phyloP scores from a whole-genome alignment of 2,888 invertebrate species.

The Patella caerulea region DNA sequence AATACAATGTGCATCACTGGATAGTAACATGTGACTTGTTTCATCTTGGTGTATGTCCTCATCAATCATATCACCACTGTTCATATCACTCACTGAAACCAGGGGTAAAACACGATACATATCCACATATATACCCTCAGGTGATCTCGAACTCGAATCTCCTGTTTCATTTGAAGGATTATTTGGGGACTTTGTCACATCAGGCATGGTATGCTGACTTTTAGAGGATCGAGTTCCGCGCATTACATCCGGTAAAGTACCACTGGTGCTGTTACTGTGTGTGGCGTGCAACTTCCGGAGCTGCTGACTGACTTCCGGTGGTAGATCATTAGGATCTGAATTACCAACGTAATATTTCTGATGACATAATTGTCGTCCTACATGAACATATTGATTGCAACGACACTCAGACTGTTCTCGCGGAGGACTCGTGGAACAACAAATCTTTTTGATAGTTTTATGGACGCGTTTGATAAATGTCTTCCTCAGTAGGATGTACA shows the following conservation, averaged over 20 bases:
- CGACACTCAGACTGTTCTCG: slow-evolving; percentile 19
- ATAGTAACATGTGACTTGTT: slow-evolving; percentile 4
- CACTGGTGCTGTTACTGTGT: not conserved
- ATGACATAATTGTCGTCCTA: slow-evolving; percentile 38
- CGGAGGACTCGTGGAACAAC: slow-evolving; percentile 28
- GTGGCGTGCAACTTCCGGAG: not conserved
- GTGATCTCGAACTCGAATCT: not conserved
- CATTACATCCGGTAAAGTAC: slow-evolving; percentile 27
- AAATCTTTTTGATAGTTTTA: slow-evolving; percentile 25
- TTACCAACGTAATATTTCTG: slow-evolving; percentile 38
- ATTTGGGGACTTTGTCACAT: slow-evolving; percentile 13
- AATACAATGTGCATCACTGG: slow-evolving; percentile 14
- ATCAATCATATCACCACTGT: slow-evolving; percentile 15
- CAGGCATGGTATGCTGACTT: slow-evolving; percentile 18
- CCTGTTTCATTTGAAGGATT: not conserved
- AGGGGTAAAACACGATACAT: slow-evolving; percentile 22
- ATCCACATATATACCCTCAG: slow-evolving; percentile 30
- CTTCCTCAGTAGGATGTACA: slow-evolving; percentile 68
- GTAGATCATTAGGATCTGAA: not conserved
- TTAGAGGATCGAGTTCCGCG: slow-evolving; percentile 23
- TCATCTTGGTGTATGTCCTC: slow-evolving; percentile 15
- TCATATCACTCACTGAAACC: slow-evolving; percentile 10
- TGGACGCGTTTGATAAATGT: slow-evolving; percentile 40
- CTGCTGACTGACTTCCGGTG: slow-evolving; percentile 8
- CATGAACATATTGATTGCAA: slow-evolving; percentile 37